Conservation (phyloP, 64 coral and sea anemone genomes). For the Hydrozoanthus tunicans region DNA sequence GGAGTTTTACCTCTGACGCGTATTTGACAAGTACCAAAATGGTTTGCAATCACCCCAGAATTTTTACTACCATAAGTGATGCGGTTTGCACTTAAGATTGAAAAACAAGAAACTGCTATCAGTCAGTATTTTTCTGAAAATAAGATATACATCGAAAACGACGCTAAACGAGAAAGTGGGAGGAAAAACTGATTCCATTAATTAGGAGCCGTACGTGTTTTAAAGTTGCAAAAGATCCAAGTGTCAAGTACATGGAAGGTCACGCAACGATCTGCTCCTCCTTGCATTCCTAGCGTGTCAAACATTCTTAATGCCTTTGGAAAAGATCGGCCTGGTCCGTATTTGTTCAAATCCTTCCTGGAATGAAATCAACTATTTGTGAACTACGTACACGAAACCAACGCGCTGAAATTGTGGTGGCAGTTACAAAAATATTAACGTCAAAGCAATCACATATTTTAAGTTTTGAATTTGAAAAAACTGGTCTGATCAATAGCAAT, state of each 20-base stretch:
- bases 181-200: neutral
- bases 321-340: neutral
- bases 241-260: neutral
- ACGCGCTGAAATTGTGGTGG: too few relatives aligned
- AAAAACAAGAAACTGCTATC: neutral
- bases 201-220: neutral
- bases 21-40: slow-evolving; percentile 37
- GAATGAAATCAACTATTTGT: slow-evolving; percentile 11
- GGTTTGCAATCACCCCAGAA: slow-evolving; percentile 4
- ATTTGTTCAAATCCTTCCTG: slow-evolving; percentile 47
- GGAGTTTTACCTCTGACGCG: neutral
- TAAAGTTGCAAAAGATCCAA: neutral
- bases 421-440: too few relatives aligned
- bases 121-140: neutral
- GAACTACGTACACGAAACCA: neutral
- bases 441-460: too few relatives aligned
- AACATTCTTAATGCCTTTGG: neutral
- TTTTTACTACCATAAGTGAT: neutral
- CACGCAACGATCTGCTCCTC: slow-evolving; percentile 13
- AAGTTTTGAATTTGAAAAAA: too few relatives aligned
- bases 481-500: too few relatives aligned
- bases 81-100: neutral
- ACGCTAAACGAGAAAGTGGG: neutral
- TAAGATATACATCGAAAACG: neutral
- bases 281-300: slow-evolving; percentile 18